Evolutionary conservation across 2,113 vertebrate genomes (phyloP).

Genomic region (Oryzias celebensis): DNA sequence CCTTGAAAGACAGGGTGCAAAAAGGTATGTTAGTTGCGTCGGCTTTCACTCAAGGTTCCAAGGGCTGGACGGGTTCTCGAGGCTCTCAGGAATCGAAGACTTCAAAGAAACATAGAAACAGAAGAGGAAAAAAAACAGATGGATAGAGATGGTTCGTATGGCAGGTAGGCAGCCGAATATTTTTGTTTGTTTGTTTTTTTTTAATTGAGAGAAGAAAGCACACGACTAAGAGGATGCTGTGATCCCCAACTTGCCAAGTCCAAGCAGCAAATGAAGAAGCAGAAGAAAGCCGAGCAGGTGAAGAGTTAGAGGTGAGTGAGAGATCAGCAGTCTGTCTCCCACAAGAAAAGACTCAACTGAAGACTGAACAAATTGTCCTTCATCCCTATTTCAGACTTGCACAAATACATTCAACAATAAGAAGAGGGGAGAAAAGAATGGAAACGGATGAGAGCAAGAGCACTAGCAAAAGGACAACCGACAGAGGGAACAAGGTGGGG

Average conservation of each 20-base stretch:
- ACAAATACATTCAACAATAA: conserved; percentile 75
- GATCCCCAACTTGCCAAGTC: conserved; percentile 66
- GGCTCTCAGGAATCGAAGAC: conserved; percentile 79
- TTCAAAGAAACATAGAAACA: conserved; percentile 79
- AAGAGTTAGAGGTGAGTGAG: conserved; percentile 56
- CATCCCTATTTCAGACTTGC: conserved; percentile 58
- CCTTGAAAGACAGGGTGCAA: conserved; percentile 58
- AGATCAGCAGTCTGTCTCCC: conserved; percentile 55
- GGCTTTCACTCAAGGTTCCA: conserved; percentile 82
- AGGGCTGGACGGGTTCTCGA: conserved; percentile 75
- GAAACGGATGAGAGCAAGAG: conserved; percentile 69
- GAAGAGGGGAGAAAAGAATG: conserved; percentile 53
- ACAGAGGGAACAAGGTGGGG: conserved; percentile 70
- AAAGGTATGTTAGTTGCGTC: conserved; percentile 57
- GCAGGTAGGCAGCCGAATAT: conserved; percentile 63
- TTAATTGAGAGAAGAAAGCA: conserved; percentile 49
- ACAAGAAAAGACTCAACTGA: conserved; percentile 47
- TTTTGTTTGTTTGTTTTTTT: conserved; percentile 32
- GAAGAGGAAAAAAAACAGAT: conserved; percentile 78
- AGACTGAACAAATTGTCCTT: conserved; percentile 56
- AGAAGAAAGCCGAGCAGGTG: conserved; percentile 63
- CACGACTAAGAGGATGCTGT: conserved; percentile 47
- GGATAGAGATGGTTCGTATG: conserved; percentile 75
- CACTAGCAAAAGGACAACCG: conserved; percentile 58
- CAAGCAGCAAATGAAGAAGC: conserved; percentile 70